Conservation (phyloP, 2,113 vertebrate genomes). For the Rafetus swinhoei region DNA sequence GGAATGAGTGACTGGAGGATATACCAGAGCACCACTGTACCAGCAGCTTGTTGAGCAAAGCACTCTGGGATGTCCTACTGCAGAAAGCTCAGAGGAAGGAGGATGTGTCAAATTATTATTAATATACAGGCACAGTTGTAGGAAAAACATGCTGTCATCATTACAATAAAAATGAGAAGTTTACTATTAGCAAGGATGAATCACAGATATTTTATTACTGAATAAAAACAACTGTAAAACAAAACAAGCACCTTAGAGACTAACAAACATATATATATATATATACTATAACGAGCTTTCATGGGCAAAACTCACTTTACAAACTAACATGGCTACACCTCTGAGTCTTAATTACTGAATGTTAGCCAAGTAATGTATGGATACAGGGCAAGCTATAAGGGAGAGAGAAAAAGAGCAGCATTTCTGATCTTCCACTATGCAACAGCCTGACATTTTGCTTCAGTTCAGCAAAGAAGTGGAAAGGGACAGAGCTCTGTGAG, state of each 20-base stretch:
- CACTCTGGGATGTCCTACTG: fast-evolving
- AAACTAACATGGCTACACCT: too few species aligned
- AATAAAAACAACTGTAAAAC: too few species aligned
- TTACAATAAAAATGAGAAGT: background rate
- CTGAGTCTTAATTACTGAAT: background rate
- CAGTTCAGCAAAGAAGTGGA: background rate
- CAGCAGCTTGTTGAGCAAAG: background rate
- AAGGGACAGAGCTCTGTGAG: background rate
- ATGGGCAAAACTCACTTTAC: too few species aligned
- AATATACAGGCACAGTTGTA: background rate
- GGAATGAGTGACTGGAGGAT: background rate
- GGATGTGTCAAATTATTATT: background rate
- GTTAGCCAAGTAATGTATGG: background rate
- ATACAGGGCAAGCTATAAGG: background rate
- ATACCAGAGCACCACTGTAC: background rate
- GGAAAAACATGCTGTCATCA: conserved; percentile 49
- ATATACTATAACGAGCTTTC: too few species aligned
- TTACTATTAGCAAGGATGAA: background rate
- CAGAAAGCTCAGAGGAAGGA: background rate
- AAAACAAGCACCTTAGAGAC: too few species aligned
- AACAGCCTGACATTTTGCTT: background rate
- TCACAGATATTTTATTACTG: background rate
- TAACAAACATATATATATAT: too few species aligned
- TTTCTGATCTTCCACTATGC: background rate
- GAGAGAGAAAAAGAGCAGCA: background rate